A percentile compares a stretch with the other conserved stretches of the same genome.
These are phyloP conservation scores for Opisthocomus hoazin DNA, from an alignment of 2,113 vertebrate genomes.

Conservation along the genomic window DNA sequence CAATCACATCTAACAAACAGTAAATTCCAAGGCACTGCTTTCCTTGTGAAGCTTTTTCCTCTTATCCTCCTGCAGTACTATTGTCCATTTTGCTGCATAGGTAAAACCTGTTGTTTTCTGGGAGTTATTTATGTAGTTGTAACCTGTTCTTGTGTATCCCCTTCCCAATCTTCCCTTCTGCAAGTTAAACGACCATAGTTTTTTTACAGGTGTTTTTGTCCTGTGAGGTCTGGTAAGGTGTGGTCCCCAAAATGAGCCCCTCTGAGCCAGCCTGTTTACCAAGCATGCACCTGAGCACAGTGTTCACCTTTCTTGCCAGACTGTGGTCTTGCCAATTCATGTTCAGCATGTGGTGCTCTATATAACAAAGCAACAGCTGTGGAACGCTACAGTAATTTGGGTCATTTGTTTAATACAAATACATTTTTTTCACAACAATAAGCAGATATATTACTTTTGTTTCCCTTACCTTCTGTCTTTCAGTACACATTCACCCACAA, in stretches of 20 bases:
- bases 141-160: too few relatives aligned
- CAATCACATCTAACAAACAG: background rate
- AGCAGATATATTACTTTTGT: conserved; percentile 66
- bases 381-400: conserved; percentile 15
- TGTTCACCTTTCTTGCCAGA: background rate
- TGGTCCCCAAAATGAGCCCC: background rate
- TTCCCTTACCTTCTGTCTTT: conserved; percentile 61
- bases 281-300: background rate
- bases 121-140: background rate
- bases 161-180: background rate
- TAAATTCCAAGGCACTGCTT: background rate
- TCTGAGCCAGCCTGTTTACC: background rate
- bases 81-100: background rate
- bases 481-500: conserved; percentile 70
- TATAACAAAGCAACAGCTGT: background rate
- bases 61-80: background rate
- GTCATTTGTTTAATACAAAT: conserved; percentile 77
- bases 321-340: background rate
- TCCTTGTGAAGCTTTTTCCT: background rate
- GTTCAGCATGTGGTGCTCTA: background rate
- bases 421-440: conserved; percentile 75
- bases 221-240: background rate
- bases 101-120: background rate
- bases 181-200: background rate
- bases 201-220: background rate